These are phyloP conservation scores for Ectropis crepuscularia DNA, from an alignment of 2,888 invertebrate genomes.

Conservation along the genomic window DNA sequence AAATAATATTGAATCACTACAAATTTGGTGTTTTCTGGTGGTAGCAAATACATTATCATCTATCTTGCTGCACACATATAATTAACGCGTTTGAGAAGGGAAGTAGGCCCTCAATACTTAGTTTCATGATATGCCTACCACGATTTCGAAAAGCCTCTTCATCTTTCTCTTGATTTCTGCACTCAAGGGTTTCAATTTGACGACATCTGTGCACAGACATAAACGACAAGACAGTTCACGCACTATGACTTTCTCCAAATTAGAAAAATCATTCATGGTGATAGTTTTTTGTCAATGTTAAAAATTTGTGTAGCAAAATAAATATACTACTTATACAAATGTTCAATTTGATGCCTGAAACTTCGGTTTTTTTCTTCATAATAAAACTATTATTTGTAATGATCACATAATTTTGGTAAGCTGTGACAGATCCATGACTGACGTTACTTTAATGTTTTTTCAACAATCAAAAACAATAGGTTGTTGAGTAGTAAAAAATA, in stretches of 20 bases:
- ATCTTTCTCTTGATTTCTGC: conserved; percentile 75
- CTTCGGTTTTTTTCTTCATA: conserved; percentile 52
- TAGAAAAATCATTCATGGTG: conserved; percentile 76
- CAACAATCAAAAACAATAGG: conserved; percentile 6
- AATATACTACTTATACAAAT: conserved; percentile 27
- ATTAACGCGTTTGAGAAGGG: background rate
- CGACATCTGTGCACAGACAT: conserved; percentile 77
- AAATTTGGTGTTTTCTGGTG: too few relatives aligned
- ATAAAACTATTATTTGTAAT: conserved; percentile 53
- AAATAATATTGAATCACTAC: too few relatives aligned
- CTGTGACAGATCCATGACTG: conserved; percentile 53
- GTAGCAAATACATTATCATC: too few relatives aligned
- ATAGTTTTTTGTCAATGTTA: conserved; percentile 42
- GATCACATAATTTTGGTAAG: conserved; percentile 61
- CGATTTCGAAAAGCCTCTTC: conserved; percentile 72
- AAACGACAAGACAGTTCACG: conserved; percentile 78
- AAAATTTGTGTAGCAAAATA: conserved; percentile 20
- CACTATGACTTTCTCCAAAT: conserved; percentile 75
- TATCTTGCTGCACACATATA: too few relatives aligned
- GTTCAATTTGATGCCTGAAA: conserved; percentile 37
- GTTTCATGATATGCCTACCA: conserved; percentile 53
- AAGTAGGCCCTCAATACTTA: background rate
- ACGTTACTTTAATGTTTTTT: conserved; percentile 27
- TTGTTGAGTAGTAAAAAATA: background rate
- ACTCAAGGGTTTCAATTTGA: conserved; percentile 75